Evolutionary conservation across 2,797 vertebrate species (phyloP).

Genomic region (Premnoplex brunnescens): DNA sequence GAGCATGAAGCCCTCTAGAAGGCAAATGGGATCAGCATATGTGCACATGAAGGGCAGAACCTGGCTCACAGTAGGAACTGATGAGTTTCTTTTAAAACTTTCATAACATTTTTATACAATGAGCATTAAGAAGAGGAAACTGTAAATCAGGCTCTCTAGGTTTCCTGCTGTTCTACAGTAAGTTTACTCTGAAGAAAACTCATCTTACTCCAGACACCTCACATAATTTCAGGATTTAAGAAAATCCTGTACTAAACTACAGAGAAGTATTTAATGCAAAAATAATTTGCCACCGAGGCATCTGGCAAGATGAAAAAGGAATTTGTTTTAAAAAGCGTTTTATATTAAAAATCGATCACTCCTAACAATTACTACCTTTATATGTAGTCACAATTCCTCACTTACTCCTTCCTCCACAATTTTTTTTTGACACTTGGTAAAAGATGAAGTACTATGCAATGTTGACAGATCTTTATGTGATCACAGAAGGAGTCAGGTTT

Average conservation of each 20-base stretch:
- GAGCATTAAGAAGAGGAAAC: conserved; percentile 55
- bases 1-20: neutral
- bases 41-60: neutral
- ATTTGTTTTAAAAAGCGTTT: neutral
- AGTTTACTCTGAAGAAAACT: conserved; percentile 8
- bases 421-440: conserved; percentile 61
- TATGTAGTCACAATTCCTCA: conserved; percentile 33
- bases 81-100: conserved; percentile 40
- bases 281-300: conserved; percentile 33
- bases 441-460: conserved; percentile 62
- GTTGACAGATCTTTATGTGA: conserved; percentile 72
- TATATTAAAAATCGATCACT: conserved; percentile 20
- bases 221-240: conserved; percentile 17
- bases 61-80: conserved; percentile 36
- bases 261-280: conserved; percentile 17
- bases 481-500: conserved; percentile 70
- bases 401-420: neutral
- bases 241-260: conserved; percentile 22
- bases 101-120: conserved; percentile 42
- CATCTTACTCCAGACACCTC: conserved; percentile 28
- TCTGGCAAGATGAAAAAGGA: conserved; percentile 50
- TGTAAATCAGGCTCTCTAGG: conserved; percentile 41
- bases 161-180: conserved; percentile 23
- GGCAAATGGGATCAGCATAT: conserved; percentile 33
- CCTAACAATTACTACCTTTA: conserved; percentile 40